These are phyloP conservation scores for Rhinolophus ferrumequinum DNA, from an alignment of 2,113 vertebrate species.

Conservation along the genomic window DNA sequence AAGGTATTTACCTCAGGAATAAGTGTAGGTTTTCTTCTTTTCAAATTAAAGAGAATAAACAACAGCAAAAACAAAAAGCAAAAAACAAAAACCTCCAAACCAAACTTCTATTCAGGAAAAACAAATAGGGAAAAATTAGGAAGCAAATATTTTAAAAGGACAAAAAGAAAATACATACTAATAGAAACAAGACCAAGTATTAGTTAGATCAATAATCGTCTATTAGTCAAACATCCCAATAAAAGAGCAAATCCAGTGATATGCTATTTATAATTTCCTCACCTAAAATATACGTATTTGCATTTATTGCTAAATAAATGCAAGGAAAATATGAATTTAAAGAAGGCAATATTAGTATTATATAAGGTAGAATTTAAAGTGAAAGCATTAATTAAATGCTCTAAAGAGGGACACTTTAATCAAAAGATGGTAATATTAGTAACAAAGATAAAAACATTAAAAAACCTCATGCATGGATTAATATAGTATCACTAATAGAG, in stretches of 20 bases:
- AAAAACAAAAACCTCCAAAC: neutral
- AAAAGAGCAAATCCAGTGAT: neutral
- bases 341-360: neutral
- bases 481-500: neutral
- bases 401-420: neutral
- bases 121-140: neutral
- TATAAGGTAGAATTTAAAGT: neutral
- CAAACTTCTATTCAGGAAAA: neutral
- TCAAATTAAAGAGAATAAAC: conserved; percentile 12
- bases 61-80: neutral
- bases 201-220: neutral
- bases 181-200: neutral
- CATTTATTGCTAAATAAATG: neutral
- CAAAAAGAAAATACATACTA: neutral
- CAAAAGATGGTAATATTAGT: neutral
- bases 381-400: neutral
- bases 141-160: neutral
- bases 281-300: neutral
- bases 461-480: neutral
- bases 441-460: neutral
- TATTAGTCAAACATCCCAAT: neutral
- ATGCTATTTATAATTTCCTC: neutral
- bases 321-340: neutral
- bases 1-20: neutral
- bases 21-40: neutral